Conservation (phyloP, 1,140 invertebrate species). For the Oncopodura yosiiana region DNA sequence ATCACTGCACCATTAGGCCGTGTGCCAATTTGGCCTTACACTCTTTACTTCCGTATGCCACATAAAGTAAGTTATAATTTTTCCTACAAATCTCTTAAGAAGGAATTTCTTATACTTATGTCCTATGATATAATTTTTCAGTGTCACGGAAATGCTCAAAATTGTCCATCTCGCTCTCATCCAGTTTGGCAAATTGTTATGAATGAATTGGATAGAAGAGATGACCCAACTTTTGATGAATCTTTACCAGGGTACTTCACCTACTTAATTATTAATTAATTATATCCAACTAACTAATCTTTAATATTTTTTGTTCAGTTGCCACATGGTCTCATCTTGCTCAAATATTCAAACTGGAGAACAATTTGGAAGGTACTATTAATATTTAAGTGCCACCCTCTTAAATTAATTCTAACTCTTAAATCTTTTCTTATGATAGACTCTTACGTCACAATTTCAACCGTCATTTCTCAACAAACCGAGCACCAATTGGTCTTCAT, state of each 20-base stretch:
- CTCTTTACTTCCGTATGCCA: constrained; percentile 86
- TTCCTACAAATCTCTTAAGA: no score
- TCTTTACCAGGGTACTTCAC: constrained; percentile 74
- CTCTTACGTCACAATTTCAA: constrained; percentile 88
- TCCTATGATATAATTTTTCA: constrained; percentile 78
- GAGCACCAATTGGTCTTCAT: constrained; percentile 84
- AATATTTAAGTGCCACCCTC: not conserved
- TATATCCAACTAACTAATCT: not conserved
- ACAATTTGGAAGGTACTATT: constrained; percentile 59
- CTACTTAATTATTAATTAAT: no score
- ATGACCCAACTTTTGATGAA: constrained; percentile 83
- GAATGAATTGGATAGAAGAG: constrained; percentile 84
- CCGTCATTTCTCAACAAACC: constrained; percentile 82
- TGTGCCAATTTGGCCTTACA: constrained; percentile 91
- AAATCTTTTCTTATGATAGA: constrained; percentile 16
- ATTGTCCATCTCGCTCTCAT: constrained; percentile 78
- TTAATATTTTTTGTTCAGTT: no score
- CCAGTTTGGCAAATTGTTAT: constrained; percentile 94
- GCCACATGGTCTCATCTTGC: constrained; percentile 63
- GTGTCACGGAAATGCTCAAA: constrained; percentile 84
- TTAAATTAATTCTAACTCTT: not conserved
- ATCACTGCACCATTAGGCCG: constrained; percentile 79
- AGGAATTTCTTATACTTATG: no score
- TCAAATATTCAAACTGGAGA: constrained; percentile 81
- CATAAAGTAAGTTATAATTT: no score